Conservation (phyloP, 2,113 vertebrate genomes). For the Notothenia coriiceps region DNA sequence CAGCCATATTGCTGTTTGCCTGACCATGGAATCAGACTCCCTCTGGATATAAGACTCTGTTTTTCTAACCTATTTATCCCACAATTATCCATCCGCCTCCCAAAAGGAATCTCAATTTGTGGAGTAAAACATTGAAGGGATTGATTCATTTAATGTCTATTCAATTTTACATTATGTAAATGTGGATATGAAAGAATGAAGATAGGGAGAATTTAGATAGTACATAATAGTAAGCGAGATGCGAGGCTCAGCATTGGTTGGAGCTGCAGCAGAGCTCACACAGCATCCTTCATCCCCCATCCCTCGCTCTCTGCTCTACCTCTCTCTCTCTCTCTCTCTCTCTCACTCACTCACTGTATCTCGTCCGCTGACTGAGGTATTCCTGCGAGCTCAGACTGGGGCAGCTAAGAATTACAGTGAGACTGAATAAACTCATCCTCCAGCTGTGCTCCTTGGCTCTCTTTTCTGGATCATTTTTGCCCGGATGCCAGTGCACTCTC, state of each 20-base stretch:
- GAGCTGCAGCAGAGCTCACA: conserved; percentile 84
- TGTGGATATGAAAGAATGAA: conserved; percentile 25
- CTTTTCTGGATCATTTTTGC: conserved; percentile 43
- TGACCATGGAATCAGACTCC: conserved; percentile 66
- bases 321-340: conserved; percentile 43
- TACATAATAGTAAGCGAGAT: conserved; percentile 54
- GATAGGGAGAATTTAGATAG: conserved; percentile 10
- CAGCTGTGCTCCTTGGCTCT: conserved; percentile 11
- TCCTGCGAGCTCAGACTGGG: conserved; percentile 49
- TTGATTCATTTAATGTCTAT: conserved; percentile 4
- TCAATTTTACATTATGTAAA: conserved; percentile 21
- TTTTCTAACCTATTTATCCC: conserved; percentile 69
- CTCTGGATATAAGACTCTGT: conserved; percentile 65
- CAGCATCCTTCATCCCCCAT: conserved; percentile 76
- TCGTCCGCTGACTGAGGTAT: conserved; percentile 71
- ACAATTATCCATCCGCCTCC: conserved; percentile 44
- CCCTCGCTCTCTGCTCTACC: conserved; percentile 58
- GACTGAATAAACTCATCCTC: conserved; percentile 43
- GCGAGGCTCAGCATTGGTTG: conserved; percentile 77
- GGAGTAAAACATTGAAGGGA: conserved; percentile 18
- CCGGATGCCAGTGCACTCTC: conserved; percentile 17
- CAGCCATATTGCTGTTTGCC: conserved; percentile 68
- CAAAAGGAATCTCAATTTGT: conserved; percentile 26
- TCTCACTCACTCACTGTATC: conserved; percentile 48
- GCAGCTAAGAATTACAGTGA: conserved; percentile 51